phyloP scores from a whole-genome alignment of 2,797 vertebrate species.

The Sternotherus odoratus region DNA sequence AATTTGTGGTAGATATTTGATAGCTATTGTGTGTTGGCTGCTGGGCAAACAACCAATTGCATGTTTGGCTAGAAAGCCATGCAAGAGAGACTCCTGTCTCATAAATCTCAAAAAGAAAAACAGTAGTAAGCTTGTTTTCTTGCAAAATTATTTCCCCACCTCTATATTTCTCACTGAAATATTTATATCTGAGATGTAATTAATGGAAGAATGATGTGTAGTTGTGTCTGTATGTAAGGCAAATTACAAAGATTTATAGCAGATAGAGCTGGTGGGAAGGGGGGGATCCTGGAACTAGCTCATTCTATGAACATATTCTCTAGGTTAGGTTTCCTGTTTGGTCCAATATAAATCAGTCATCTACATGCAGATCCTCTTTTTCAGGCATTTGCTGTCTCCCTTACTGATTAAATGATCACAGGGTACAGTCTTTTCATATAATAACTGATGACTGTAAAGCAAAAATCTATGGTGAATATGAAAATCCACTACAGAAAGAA shows the following conservation, averaged over 20 bases:
- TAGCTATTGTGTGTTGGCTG: background rate
- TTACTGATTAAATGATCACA: background rate
- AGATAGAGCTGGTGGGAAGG: background rate
- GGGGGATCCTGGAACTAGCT: background rate
- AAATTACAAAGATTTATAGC: background rate
- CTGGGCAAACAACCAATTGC: background rate
- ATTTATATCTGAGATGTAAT: background rate
- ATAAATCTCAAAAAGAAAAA: background rate
- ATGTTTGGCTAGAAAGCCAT: background rate
- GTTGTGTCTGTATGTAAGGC: background rate
- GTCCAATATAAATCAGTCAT: background rate
- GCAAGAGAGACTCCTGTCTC: background rate
- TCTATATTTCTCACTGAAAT: background rate
- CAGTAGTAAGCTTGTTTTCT: background rate
- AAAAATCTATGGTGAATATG: background rate
- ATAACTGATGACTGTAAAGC: background rate
- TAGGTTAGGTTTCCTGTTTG: background rate
- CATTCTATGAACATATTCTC: background rate
- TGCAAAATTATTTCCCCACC: background rate
- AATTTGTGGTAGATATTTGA: background rate
- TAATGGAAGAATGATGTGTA: background rate
- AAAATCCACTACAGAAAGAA: slow-evolving; percentile 9
- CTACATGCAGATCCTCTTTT: background rate
- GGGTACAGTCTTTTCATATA: background rate
- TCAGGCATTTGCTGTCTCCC: background rate